These are phyloP conservation scores for Sprattus sprattus DNA, from an alignment of 2,113 vertebrate species.

Conservation along the genomic window DNA sequence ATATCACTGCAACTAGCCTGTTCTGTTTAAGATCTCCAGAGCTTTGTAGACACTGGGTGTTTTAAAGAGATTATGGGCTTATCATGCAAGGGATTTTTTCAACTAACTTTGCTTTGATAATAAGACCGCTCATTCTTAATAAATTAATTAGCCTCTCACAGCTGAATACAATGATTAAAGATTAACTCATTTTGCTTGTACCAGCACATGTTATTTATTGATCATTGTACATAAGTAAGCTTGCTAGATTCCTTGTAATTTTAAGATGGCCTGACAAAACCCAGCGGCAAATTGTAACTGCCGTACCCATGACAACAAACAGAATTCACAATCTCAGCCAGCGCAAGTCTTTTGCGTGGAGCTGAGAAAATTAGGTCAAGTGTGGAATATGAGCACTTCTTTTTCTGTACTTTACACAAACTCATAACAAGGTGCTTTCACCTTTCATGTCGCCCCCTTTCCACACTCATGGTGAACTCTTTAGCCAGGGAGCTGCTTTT, in stretches of 20 bases:
- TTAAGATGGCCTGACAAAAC: not conserved
- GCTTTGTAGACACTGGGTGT: conserved; percentile 7
- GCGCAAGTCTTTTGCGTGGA: conserved; percentile 1
- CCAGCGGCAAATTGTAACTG: not conserved
- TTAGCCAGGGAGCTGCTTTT: not conserved
- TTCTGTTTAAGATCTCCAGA: not conserved
- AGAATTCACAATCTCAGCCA: conserved; percentile 23
- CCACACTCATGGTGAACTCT: not conserved
- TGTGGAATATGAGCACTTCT: not conserved
- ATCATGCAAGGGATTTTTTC: not conserved
- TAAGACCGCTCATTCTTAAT: not conserved
- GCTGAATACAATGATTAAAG: not conserved
- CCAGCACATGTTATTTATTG: conserved; percentile 5
- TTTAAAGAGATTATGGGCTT: conserved; percentile 11
- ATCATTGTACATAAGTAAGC: conserved; percentile 3
- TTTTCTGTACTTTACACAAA: not conserved
- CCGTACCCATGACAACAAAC: not conserved
- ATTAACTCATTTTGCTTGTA: not conserved
- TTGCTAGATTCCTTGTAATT: not conserved
- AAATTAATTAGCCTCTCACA: not conserved
- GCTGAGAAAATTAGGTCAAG: conserved; percentile 14
- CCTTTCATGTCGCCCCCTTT: not conserved
- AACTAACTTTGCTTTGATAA: conserved; percentile 10
- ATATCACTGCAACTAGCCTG: not conserved
- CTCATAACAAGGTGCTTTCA: conserved; percentile 1